phyloP scores from a whole-genome alignment of 2,888 invertebrate species.

The Ernsta delagoae region DNA sequence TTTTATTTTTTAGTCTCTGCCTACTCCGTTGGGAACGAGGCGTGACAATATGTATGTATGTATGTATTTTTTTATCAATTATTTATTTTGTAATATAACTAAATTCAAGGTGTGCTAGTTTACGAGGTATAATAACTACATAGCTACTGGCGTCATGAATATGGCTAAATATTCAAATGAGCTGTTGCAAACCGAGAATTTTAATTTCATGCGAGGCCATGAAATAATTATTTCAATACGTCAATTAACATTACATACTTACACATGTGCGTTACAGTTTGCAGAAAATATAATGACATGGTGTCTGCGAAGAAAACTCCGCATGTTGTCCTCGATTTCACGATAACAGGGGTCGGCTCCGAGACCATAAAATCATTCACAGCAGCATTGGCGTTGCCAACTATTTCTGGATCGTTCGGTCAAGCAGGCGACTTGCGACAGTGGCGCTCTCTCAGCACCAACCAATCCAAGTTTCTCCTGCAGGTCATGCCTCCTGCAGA shows the following conservation, averaged over 20 bases:
- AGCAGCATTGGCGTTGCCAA: constrained; percentile 91
- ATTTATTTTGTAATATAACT: background rate
- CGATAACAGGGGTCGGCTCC: constrained; percentile 91
- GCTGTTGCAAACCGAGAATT: constrained; percentile 9
- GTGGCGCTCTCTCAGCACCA: constrained; percentile 90
- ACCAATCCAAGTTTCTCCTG: constrained; percentile 90
- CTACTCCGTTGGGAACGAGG: too few relatives aligned
- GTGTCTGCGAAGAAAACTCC: constrained; percentile 87
- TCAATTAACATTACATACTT: background rate
- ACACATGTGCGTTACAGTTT: constrained; percentile 79
- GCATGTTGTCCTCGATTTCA: constrained; percentile 92
- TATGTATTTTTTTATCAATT: too few relatives aligned
- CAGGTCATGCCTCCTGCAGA: constrained; percentile 95
- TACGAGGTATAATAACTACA: background rate
- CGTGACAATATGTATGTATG: too few relatives aligned
- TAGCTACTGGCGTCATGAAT: background rate
- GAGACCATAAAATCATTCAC: constrained; percentile 95
- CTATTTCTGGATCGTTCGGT: constrained; percentile 93
- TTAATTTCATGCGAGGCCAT: constrained; percentile 11
- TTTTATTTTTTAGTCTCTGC: too few relatives aligned
- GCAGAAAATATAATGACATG: constrained; percentile 88
- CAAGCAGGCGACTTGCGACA: constrained; percentile 92
- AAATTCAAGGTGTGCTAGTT: background rate
- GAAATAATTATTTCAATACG: constrained; percentile 13
- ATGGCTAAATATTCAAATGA: constrained; percentile 14